Conservation (phyloP, 2,797 vertebrate genomes). For the Steatocranus sp. region DNA sequence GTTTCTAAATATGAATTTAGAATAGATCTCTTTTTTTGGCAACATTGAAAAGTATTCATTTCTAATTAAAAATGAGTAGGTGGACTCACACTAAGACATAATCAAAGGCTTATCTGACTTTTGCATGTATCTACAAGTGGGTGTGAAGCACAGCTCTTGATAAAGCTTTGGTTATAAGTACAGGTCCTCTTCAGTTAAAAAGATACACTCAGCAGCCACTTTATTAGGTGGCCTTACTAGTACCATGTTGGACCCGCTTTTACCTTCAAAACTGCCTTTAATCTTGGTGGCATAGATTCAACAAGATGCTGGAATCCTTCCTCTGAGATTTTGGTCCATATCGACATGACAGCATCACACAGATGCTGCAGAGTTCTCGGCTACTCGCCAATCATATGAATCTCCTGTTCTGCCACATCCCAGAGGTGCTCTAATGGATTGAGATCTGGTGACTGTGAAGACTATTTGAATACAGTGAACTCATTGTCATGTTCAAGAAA, state of each 20-base stretch:
- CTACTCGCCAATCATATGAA: fast-evolving
- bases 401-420: neutral
- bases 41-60: neutral
- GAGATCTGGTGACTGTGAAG: neutral
- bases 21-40: neutral
- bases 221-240: neutral
- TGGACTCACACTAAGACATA: neutral
- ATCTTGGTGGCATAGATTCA: neutral
- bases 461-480: neutral
- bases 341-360: neutral
- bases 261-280: neutral
- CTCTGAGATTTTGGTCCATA: neutral
- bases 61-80: neutral
- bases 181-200: neutral
- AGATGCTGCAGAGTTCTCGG: neutral
- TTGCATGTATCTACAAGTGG: neutral
- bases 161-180: neutral
- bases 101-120: neutral
- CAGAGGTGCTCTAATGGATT: neutral
- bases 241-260: neutral
- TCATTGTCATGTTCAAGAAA: neutral
- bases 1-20: neutral
- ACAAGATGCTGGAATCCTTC: neutral
- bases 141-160: neutral
- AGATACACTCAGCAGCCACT: neutral